Conservation (phyloP, 1,140 invertebrate species). For the Temnothorax longispinosus region DNA sequence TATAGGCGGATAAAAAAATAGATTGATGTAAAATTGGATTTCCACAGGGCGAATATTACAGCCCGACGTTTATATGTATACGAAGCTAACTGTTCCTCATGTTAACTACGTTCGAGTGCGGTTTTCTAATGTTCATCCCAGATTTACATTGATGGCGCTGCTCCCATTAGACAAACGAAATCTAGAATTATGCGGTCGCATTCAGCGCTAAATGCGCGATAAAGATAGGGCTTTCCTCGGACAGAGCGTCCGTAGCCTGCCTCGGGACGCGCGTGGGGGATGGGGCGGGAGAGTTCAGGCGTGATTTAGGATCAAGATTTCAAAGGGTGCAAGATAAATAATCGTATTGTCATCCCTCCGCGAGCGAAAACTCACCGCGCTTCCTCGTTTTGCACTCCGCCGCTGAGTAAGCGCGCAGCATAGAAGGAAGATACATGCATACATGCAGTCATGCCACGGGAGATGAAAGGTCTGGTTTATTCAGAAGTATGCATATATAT, state of each 20-base stretch:
- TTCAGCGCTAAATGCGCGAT: conserved; percentile 38
- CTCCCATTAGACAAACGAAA: conserved; percentile 18
- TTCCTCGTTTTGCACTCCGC: conserved; percentile 40
- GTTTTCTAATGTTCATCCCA: conserved; percentile 5
- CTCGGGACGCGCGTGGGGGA: not conserved
- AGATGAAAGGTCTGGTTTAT: conserved; percentile 68
- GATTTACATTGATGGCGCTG: conserved; percentile 11
- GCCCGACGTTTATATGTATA: not conserved
- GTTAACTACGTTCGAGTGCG: not conserved
- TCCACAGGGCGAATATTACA: not conserved
- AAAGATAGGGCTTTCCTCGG: conserved; percentile 12
- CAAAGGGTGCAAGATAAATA: conserved; percentile 54
- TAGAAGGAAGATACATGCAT: conserved; percentile 44
- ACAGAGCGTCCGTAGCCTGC: not conserved
- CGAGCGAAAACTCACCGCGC: conserved; percentile 20
- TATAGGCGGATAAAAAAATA: not conserved
- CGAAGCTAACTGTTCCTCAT: not conserved
- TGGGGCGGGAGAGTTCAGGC: not conserved
- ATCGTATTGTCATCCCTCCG: conserved; percentile 55
- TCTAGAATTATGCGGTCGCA: conserved; percentile 1
- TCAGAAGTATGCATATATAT: conserved; percentile 38
- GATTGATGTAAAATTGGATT: conserved; percentile 19
- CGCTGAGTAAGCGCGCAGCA: not conserved
- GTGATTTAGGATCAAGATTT: conserved; percentile 54
- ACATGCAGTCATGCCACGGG: conserved; percentile 30